Evolutionary conservation across 1,140 invertebrate species (phyloP), one percentile per base, ranked within the genome.

Genomic region (Fopius arisanus): DNA sequence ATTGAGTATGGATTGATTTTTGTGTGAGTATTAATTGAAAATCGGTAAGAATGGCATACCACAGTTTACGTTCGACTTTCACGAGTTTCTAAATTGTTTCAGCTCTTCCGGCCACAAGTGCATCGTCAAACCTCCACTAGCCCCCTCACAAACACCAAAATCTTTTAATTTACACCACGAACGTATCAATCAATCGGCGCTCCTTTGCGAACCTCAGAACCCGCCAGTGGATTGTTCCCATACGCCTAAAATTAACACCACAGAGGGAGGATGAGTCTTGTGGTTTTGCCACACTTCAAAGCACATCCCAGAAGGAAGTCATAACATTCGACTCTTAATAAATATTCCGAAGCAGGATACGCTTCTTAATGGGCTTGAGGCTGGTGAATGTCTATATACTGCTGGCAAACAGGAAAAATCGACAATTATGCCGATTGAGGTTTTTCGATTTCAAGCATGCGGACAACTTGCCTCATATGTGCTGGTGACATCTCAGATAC

Each of bases 181-280:
- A 76, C 74, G 71, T 82, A 81, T 82, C 79, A 80, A 82, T 82
- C 81, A 80, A 81, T 82, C 80, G 75, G 48, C 80, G 79, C 79
- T 72, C 71, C 76, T 78, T 80, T 81, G 75, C 33, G 71, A 51
- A 41, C 23, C 66, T 63, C n/a, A 12, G 12, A 37, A 48, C 7
- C 71, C 16, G 65, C 59, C 41, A 67, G 26, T 26, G 43, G 59
- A 54, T 21, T 65, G 43, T 40, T 29, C 70, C 54, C 23, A 28
- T 40, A 59, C 51, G 29, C 68, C 70, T 79, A 79, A 81, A 78
- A 78, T 76, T 75, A 74, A 78, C 80, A 81, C 76, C 29, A 66
- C 63, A 66, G 16, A 40, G 63, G 63, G 63, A 21, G n/a, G 33
- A 23, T 31, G 28, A 19, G 12, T 33, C 43, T 62, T 63, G 59